A percentile compares a stretch with the other conserved stretches of the same genome.
Evolutionary conservation across 2,797 vertebrate genomes (phyloP).

Genomic region (Sebastes oblongus): DNA sequence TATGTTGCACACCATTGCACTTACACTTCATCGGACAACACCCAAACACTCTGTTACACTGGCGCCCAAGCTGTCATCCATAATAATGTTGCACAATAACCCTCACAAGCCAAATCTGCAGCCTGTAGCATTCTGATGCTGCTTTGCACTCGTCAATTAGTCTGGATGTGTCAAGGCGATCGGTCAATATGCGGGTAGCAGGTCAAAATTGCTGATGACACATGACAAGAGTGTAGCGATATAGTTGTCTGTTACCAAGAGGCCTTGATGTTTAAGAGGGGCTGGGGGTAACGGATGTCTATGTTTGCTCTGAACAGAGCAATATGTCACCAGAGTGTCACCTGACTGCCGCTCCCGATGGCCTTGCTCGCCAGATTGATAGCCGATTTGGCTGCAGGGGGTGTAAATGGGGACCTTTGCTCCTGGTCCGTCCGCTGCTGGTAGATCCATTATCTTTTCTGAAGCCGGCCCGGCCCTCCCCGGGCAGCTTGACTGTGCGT

Average conservation of each 20-base stretch:
- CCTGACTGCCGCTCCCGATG: conserved; percentile 65
- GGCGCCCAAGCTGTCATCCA: conserved; percentile 31
- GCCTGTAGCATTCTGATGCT: conserved; percentile 10
- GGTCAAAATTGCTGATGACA: conserved; percentile 57
- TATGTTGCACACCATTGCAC: conserved; percentile 28
- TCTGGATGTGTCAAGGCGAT: conserved; percentile 47
- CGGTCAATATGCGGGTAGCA: conserved; percentile 47
- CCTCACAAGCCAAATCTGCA: conserved; percentile 14
- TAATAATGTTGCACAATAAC: conserved; percentile 28
- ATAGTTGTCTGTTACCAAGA: conserved; percentile 62
- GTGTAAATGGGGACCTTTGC: conserved; percentile 75
- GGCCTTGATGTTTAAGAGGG: conserved; percentile 67
- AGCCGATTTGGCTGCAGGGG: conserved; percentile 69
- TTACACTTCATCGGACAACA: conserved; percentile 29
- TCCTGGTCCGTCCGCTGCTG: conserved; percentile 46
- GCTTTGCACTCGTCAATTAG: conserved; percentile 55
- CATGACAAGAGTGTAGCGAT: conserved; percentile 49
- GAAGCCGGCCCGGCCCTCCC: conserved; percentile 48
- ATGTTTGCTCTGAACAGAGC: conserved; percentile 56
- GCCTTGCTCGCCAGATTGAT: conserved; percentile 80
- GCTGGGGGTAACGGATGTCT: conserved; percentile 52
- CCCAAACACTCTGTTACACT: conserved; percentile 41
- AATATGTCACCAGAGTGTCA: conserved; percentile 74
- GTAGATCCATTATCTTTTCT: conserved; percentile 72
- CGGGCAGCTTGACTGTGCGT: conserved; percentile 51